A percentile compares a stretch with the other conserved stretches of the same genome.
Conservation (phyloP, 2,797 vertebrate species). For the Microcaecilia unicolor region DNA sequence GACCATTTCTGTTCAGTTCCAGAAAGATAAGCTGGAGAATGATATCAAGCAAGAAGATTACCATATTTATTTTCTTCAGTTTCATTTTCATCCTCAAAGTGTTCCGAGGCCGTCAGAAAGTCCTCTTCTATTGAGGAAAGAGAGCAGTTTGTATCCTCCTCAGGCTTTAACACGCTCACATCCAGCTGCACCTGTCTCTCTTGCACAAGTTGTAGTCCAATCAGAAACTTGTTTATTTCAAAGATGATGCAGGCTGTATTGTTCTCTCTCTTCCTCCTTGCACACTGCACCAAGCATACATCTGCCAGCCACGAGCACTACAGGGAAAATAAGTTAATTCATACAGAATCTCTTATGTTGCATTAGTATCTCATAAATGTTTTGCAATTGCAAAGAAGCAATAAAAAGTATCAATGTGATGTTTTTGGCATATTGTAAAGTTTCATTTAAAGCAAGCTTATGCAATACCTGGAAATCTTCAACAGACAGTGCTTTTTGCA, state of each 20-base stretch:
- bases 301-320: slow-evolving; percentile 70
- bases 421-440: neutral
- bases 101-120: slow-evolving; percentile 89
- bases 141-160: slow-evolving; percentile 92
- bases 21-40: too few species aligned
- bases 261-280: slow-evolving; percentile 50
- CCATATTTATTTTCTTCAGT: slow-evolving; percentile 74
- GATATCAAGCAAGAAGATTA: too few species aligned
- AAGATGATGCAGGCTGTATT: slow-evolving; percentile 73
- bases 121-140: slow-evolving; percentile 95
- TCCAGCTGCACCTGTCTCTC: slow-evolving; percentile 63
- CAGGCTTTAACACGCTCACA: slow-evolving; percentile 51
- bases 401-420: neutral
- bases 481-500: too few species aligned
- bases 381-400: slow-evolving; percentile 2
- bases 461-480: too few species aligned
- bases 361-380: neutral
- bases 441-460: neutral
- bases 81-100: slow-evolving; percentile 86
- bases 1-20: too few species aligned
- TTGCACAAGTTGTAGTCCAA: slow-evolving; percentile 82
- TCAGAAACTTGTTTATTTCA: slow-evolving; percentile 93
- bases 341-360: too few species aligned
- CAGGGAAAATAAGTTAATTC: slow-evolving; percentile 11
- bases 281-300: slow-evolving; percentile 83